Evolutionary conservation across 2,888 invertebrate genomes (phyloP).

Genomic region (Cantharis flavilabris): DNA sequence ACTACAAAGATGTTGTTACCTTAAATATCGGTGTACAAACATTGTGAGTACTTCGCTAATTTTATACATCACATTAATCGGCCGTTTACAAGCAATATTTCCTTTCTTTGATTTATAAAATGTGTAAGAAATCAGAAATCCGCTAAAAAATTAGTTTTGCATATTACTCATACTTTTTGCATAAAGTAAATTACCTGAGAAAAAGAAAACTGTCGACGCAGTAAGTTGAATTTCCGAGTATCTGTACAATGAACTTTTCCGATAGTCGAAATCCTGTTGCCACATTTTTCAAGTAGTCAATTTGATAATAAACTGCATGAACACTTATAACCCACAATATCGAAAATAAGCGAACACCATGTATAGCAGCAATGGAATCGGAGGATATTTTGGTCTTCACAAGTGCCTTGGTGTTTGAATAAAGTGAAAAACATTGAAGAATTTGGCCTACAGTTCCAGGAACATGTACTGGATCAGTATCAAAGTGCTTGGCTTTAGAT

Average conservation of each 20-base stretch:
- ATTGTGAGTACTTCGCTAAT: conserved; percentile 39
- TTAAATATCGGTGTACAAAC: conserved; percentile 52
- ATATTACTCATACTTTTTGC: too few species aligned
- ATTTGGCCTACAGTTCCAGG: conserved; percentile 37
- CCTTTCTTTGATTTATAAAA: conserved; percentile 42
- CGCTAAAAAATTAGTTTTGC: conserved; percentile 31
- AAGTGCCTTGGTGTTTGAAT: conserved; percentile 55
- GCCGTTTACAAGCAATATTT: conserved; percentile 21
- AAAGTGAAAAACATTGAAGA: conserved; percentile 58
- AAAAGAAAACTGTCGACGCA: conserved; percentile 59
- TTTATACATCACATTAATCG: conserved; percentile 33
- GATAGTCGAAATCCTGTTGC: conserved; percentile 47
- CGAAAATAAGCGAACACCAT: conserved; percentile 60
- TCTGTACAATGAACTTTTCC: conserved; percentile 50
- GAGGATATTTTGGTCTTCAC: conserved; percentile 48
- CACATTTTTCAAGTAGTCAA: conserved; percentile 53
- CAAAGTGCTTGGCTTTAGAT: background rate
- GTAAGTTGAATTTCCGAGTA: conserved; percentile 55
- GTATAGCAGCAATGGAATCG: conserved; percentile 54
- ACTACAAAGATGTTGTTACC: conserved; percentile 43
- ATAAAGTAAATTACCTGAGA: conserved; percentile 44
- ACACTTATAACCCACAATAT: conserved; percentile 63
- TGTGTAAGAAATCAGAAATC: conserved; percentile 45
- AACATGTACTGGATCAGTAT: conserved; percentile 15
- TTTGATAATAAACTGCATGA: conserved; percentile 57